A percentile compares a stretch with the other conserved stretches of the same genome.
These are phyloP conservation scores for Gallinago nigripennis DNA, from an alignment of 2,797 vertebrate genomes.

Conservation along the genomic window DNA sequence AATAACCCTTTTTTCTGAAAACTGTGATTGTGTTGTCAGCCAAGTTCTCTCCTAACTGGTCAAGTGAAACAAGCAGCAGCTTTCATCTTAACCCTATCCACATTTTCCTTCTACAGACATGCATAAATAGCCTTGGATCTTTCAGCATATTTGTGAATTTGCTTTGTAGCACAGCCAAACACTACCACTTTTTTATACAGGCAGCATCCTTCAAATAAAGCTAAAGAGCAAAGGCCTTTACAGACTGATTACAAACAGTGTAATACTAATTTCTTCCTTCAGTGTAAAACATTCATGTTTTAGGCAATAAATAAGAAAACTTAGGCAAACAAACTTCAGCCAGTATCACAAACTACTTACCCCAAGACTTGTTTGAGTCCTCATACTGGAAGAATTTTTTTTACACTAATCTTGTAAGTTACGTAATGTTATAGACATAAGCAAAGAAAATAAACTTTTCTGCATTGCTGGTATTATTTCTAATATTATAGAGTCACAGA, in stretches of 20 bases:
- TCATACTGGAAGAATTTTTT: background rate
- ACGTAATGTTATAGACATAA: background rate
- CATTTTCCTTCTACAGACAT: background rate
- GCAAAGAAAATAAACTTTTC: background rate
- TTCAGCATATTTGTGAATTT: background rate
- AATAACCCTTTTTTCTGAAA: background rate
- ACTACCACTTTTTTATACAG: background rate
- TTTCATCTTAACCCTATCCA: background rate
- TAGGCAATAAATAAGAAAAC: background rate
- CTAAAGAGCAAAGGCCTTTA: background rate
- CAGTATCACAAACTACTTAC: background rate
- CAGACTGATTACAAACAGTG: background rate
- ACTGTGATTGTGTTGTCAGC: background rate
- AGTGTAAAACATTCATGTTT: background rate
- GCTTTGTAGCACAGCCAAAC: background rate
- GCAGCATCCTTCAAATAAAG: background rate
- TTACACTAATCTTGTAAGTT: background rate
- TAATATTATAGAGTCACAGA: background rate
- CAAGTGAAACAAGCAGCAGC: background rate
- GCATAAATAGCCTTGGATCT: background rate
- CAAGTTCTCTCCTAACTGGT: background rate
- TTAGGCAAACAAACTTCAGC: background rate
- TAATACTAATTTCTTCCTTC: background rate
- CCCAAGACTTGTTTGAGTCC: background rate
- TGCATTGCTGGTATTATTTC: background rate